Evolutionary conservation across 2,113 vertebrate genomes (phyloP).

Genomic region (Takifugu flavidus): DNA sequence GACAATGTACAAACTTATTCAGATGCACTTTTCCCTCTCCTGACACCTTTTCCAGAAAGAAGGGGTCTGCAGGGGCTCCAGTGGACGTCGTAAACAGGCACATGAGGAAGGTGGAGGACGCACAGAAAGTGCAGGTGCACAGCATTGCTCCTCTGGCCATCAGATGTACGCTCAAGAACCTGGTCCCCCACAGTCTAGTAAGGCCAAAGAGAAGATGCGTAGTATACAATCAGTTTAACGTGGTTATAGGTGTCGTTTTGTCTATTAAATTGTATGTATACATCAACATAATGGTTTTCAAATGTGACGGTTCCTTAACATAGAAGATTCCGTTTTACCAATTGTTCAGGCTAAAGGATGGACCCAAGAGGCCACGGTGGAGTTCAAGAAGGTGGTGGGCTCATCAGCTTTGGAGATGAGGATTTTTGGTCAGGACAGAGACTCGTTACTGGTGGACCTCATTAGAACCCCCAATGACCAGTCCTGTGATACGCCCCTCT

Average conservation of each 20-base stretch:
- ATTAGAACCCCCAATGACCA: conserved; percentile 77
- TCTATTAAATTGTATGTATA: neutral
- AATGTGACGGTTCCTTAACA: neutral
- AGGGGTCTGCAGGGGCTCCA: neutral
- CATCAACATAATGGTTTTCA: neutral
- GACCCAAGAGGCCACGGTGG: conserved; percentile 72
- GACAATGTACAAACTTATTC: neutral
- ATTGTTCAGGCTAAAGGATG: conserved; percentile 78
- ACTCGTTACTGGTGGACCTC: conserved; percentile 86
- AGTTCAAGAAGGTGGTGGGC: conserved; percentile 79
- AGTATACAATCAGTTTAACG: neutral
- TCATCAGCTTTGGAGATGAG: conserved; percentile 81
- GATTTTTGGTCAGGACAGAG: conserved; percentile 77
- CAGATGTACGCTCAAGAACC: conserved; percentile 83
- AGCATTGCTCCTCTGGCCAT: conserved; percentile 78
- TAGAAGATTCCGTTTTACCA: neutral
- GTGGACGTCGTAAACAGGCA: conserved; percentile 53
- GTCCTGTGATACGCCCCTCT: conserved; percentile 73
- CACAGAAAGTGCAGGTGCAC: conserved; percentile 58
- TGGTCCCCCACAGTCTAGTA: conserved; percentile 85
- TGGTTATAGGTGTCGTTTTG: neutral
- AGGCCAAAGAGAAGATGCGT: conserved; percentile 32
- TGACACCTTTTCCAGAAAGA: conserved; percentile 29
- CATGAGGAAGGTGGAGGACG: conserved; percentile 72
- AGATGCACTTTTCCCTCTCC: neutral